These are phyloP conservation scores for Rostratula benghalensis DNA, from an alignment of 2,113 vertebrate genomes.

Conservation along the genomic window DNA sequence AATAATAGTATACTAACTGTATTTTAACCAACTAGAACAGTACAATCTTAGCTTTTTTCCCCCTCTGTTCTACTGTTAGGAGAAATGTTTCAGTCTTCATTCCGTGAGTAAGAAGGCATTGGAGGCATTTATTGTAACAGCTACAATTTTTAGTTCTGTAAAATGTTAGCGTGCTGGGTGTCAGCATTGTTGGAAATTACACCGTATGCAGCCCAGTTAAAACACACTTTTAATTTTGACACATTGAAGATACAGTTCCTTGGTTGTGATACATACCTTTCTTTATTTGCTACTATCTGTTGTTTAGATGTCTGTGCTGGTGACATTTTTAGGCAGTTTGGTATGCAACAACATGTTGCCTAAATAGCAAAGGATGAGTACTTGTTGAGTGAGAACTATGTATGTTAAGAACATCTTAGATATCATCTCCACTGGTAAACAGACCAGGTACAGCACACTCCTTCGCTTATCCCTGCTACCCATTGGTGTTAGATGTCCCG, in stretches of 20 bases:
- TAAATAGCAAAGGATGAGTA: constrained; percentile 4
- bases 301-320: neutral
- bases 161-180: neutral
- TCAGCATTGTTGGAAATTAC: neutral
- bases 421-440: neutral
- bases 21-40: neutral
- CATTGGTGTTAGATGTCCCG: neutral
- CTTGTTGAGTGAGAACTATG: constrained; percentile 30
- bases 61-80: neutral
- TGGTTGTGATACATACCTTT: neutral
- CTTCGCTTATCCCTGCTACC: neutral
- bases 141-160: neutral
- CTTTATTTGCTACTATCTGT: neutral
- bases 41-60: neutral
- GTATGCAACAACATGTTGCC: neutral
- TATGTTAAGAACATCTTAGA: neutral
- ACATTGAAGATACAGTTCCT: neutral
- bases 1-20: neutral
- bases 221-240: neutral
- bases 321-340: neutral
- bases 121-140: neutral
- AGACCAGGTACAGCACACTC: neutral
- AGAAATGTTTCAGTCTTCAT: neutral
- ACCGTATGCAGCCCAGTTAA: neutral
- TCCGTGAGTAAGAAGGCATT: neutral